Percentiles rank a stretch among this genome's conserved stretches.
Conservation (phyloP, 2,113 vertebrate genomes). For the Castor canadensis region DNA sequence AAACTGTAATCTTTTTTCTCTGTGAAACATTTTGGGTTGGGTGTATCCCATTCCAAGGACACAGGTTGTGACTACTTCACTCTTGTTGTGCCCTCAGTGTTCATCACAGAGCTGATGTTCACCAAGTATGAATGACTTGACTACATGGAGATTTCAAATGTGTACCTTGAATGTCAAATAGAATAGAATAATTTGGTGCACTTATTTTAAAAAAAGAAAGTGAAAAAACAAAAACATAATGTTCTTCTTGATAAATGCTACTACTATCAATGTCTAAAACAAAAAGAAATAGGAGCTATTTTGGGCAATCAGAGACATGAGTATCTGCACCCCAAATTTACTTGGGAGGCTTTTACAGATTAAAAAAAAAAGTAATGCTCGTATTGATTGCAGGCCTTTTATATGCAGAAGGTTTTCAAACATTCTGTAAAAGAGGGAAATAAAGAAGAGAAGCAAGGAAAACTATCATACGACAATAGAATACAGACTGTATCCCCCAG, state of each 20-base stretch:
- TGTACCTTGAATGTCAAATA: neutral
- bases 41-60: neutral
- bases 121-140: neutral
- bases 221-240: neutral
- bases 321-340: neutral
- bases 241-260: neutral
- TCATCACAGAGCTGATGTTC: neutral
- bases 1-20: neutral
- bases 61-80: neutral
- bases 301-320: neutral
- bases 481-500: neutral
- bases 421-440: neutral
- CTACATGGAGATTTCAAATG: neutral
- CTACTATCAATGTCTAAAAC: neutral
- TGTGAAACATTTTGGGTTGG: neutral
- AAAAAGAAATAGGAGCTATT: neutral
- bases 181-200: neutral
- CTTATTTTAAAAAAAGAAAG: conserved; percentile 18
- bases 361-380: neutral
- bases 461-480: neutral
- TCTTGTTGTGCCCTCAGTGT: neutral
- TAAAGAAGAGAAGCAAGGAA: neutral
- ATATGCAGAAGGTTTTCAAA: conserved; percentile 3
- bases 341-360: neutral
- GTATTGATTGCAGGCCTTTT: neutral